phyloP scores from a whole-genome alignment of 2,797 vertebrate genomes.

The Sebastolobus altivelis region DNA sequence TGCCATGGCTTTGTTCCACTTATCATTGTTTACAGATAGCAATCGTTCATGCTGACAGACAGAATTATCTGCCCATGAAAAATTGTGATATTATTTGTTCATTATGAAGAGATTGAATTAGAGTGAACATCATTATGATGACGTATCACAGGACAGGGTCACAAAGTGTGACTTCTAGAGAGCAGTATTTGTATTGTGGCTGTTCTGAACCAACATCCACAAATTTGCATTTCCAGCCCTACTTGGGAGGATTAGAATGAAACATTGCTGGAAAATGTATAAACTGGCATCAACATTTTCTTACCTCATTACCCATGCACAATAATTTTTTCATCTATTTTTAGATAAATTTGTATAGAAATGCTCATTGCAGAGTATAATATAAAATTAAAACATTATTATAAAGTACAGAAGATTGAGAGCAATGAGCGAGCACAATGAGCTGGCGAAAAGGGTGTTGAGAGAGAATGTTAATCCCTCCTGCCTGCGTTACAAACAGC shows the following conservation, averaged over 20 bases:
- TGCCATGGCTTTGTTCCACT: neutral
- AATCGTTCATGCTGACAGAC: neutral
- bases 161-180: neutral
- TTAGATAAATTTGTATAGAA: neutral
- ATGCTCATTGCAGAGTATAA: neutral
- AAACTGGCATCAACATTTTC: neutral
- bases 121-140: conserved; percentile 8
- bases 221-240: neutral
- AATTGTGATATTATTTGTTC: conserved; percentile 18
- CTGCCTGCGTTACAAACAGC: conserved; percentile 19
- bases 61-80: conserved; percentile 1
- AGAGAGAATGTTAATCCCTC: conserved; percentile 24
- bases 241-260: neutral
- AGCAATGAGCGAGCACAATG: conserved; percentile 14
- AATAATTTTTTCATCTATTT: neutral
- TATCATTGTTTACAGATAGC: neutral
- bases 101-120: conserved; percentile 21
- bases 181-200: conserved; percentile 4
- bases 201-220: neutral
- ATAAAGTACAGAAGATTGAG: neutral
- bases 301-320: neutral
- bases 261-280: neutral
- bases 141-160: conserved; percentile 21
- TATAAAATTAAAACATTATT: neutral
- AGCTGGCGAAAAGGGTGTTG: conserved; percentile 28